Percentiles rank a stretch among this genome's conserved stretches.
Evolutionary conservation across 2,888 invertebrate genomes (phyloP).

Genomic region (Ophioninae sp.): DNA sequence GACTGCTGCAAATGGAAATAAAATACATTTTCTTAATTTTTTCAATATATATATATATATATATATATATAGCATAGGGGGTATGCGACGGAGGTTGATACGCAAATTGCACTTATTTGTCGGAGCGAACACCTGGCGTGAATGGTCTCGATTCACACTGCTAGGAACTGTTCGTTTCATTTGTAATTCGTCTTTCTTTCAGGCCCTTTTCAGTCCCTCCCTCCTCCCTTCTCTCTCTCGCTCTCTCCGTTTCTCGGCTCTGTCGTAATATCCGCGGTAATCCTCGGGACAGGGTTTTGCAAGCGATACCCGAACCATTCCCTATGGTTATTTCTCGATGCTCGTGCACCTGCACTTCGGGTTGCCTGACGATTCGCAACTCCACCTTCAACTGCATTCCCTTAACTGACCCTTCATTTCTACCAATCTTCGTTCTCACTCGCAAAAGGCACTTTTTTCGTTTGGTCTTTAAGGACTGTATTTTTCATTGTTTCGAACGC

Average conservation of each 20-base stretch:
- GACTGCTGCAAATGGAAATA: not conserved
- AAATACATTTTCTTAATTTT: too few species aligned
- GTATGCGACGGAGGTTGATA: conserved; percentile 39
- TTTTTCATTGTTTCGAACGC: not conserved
- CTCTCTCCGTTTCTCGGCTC: conserved; percentile 22
- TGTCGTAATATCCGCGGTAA: conserved; percentile 58
- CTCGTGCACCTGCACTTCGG: conserved; percentile 55
- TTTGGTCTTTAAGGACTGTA: not conserved
- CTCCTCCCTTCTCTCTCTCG: conserved; percentile 16
- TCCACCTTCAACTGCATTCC: conserved; percentile 46
- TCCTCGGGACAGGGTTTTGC: conserved; percentile 49
- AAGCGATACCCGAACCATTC: conserved; percentile 56
- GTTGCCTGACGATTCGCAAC: conserved; percentile 35
- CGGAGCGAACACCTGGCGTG: conserved; percentile 54
- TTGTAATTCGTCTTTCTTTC: conserved; percentile 51
- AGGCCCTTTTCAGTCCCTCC: not conserved
- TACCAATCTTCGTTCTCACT: not conserved
- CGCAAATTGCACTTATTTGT: conserved; percentile 59
- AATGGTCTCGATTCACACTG: conserved; percentile 35
- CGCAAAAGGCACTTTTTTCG: not conserved
- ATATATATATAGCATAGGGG: conserved; percentile 10
- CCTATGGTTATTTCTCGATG: conserved; percentile 20
- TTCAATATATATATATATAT: not conserved
- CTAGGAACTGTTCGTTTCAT: conserved; percentile 51
- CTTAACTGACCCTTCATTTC: conserved; percentile 34